These are phyloP conservation scores for Pyxicephalus adspersus DNA, from an alignment of 2,113 vertebrate genomes.

Conservation along the genomic window DNA sequence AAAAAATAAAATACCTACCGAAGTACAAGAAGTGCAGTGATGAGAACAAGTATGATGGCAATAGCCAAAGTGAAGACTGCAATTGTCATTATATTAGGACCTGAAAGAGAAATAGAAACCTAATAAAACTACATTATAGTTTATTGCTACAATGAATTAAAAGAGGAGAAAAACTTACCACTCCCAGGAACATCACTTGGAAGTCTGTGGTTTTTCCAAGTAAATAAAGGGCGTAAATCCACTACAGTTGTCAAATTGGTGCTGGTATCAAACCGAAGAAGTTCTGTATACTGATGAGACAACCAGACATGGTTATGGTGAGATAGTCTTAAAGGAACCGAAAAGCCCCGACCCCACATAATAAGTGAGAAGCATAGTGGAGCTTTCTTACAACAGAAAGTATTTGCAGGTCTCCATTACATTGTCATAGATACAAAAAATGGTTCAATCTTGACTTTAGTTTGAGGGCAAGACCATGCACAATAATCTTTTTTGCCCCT, in stretches of 20 bases:
- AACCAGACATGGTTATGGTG: neutral
- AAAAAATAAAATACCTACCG: conserved; percentile 72
- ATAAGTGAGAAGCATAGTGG: too few species aligned
- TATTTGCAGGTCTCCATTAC: too few species aligned
- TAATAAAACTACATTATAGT: too few species aligned
- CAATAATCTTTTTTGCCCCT: too few species aligned
- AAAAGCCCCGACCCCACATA: too few species aligned
- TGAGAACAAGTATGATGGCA: conserved; percentile 80
- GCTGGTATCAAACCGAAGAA: conserved; percentile 80
- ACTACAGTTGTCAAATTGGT: conserved; percentile 55
- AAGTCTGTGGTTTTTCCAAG: conserved; percentile 76
- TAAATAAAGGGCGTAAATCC: conserved; percentile 65
- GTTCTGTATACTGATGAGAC: conserved; percentile 73
- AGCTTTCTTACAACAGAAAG: too few species aligned
- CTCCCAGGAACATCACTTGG: conserved; percentile 72
- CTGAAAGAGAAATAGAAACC: conserved; percentile 56
- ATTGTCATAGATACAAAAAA: too few species aligned
- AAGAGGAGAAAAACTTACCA: conserved; percentile 65
- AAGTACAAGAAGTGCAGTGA: conserved; percentile 86
- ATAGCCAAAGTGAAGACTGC: conserved; percentile 84
- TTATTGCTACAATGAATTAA: neutral
- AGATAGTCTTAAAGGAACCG: too few species aligned
- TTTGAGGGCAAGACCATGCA: too few species aligned
- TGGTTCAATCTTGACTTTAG: too few species aligned
- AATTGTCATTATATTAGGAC: conserved; percentile 69